Evolutionary conservation across 2,888 invertebrate species (phyloP), one percentile per base, ranked within the genome.

Genomic region (Pseudococcus longispinus): DNA sequence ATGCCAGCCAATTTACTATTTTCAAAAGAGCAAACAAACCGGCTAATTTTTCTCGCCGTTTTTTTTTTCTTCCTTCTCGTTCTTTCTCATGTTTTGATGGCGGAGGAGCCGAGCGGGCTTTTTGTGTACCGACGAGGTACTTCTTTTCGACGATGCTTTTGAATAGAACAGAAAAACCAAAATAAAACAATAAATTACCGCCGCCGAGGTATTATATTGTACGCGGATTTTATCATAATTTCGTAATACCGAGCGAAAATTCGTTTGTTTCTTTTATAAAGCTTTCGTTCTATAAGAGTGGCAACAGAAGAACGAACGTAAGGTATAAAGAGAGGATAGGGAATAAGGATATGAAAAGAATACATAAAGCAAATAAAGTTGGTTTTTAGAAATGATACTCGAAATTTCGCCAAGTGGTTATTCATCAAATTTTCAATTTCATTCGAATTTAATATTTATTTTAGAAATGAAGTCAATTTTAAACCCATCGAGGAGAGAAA

Each of bases 1-100:
- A 70, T 29, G 70, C 70, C 70, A 70, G 70, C 70, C 70, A 70
- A 70, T 70, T 70, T 70, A 29, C 70, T 70, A 70, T 70, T 70
- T 29, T 70, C 32, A 29, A 70, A 70, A 70, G 29, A 70, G 70
- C 70, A 70, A 70, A 70, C 70, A 70, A 70, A 70, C 70, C 70
- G 29, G 29, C 29, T 70, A 70, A 70, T 70, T 70, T 70, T 70
- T 70, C 70, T 70, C 70, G 70, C 70, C 70, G 65, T 70, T 70
- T 18, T 70, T 70, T 60, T 60, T 60, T 11, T 60, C 23, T 23
- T 60, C n/a, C 60, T 60, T n/a, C 44, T 1, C 44, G 44, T 55
- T 65, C 65, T 26, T 65, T 65, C 26, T 13, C 26, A 26, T 15
- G 1, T 65, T 20, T 13, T 29, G 70, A 18, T 18, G 70, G 70